Evolutionary conservation across 2,797 vertebrate genomes (phyloP).

Genomic region (Ibycter americanus): DNA sequence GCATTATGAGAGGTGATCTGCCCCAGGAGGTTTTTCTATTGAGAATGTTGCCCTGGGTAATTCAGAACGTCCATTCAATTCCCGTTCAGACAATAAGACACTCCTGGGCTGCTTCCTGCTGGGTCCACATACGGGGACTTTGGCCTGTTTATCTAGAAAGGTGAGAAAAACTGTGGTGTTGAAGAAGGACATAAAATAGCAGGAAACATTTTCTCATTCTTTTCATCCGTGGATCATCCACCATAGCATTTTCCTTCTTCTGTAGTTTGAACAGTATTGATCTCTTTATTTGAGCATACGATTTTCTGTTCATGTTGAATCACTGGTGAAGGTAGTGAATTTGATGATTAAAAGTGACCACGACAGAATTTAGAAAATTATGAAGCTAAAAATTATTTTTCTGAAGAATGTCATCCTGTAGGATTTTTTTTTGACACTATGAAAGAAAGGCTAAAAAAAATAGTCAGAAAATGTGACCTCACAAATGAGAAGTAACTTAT

Average conservation of each 20-base stretch:
- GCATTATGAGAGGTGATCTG: background rate
- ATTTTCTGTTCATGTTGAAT: constrained; percentile 16
- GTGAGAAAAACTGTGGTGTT: background rate
- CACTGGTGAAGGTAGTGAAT: constrained; percentile 10
- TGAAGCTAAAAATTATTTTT: background rate
- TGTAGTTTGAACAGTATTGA: background rate
- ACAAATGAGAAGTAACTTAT: constrained; percentile 66
- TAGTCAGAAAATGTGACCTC: constrained; percentile 55
- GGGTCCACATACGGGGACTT: background rate
- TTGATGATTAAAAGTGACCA: constrained; percentile 41
- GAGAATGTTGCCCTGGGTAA: background rate
- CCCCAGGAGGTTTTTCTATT: background rate
- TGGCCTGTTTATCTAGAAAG: background rate
- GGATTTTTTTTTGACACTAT: constrained; percentile 41
- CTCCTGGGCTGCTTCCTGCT: background rate
- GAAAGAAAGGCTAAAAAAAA: constrained; percentile 21
- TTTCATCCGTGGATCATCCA: too few species aligned
- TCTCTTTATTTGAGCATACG: background rate
- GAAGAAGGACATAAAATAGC: background rate
- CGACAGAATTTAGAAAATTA: constrained; percentile 12
- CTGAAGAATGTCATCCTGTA: background rate
- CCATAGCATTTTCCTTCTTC: background rate
- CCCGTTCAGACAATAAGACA: background rate
- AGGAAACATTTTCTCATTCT: background rate
- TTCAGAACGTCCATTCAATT: background rate